Evolutionary conservation across 2,797 vertebrate genomes (phyloP).

Genomic region (Sebastes itinus): DNA sequence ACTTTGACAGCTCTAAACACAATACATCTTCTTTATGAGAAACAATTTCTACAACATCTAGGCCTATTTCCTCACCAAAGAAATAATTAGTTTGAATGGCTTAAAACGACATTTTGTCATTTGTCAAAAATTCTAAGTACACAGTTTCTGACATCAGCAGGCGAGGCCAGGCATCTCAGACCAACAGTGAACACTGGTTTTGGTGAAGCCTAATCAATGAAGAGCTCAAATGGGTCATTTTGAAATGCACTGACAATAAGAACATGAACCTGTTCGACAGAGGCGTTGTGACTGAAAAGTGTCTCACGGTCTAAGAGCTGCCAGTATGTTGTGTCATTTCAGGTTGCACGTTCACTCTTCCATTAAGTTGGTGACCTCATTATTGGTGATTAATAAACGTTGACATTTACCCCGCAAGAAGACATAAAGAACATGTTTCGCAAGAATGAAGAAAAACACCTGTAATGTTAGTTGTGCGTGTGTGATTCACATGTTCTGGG

Average conservation of each 20-base stretch:
- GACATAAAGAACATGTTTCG: neutral
- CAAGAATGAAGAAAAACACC: slow-evolving; percentile 35
- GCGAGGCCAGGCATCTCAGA: neutral
- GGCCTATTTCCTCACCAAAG: neutral
- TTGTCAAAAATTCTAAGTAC: neutral
- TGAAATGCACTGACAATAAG: neutral
- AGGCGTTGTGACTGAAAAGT: neutral
- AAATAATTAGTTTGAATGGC: neutral
- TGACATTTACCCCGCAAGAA: slow-evolving; percentile 37
- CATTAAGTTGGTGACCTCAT: neutral
- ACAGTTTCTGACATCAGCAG: neutral
- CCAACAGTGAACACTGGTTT: neutral
- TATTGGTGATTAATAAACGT: slow-evolving; percentile 13
- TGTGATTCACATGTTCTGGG: slow-evolving; percentile 60
- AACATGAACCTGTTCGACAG: neutral
- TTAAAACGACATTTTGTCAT: neutral
- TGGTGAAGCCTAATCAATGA: neutral
- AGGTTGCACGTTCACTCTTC: neutral
- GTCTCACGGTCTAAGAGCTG: neutral
- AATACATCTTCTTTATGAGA: neutral
- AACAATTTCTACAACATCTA: neutral
- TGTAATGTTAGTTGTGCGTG: slow-evolving; percentile 3
- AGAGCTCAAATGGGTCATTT: neutral
- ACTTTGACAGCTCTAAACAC: too few species aligned
- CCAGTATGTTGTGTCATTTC: neutral